Evolutionary conservation across 2,888 invertebrate genomes (phyloP).

Genomic region (Drosophila falleni): DNA sequence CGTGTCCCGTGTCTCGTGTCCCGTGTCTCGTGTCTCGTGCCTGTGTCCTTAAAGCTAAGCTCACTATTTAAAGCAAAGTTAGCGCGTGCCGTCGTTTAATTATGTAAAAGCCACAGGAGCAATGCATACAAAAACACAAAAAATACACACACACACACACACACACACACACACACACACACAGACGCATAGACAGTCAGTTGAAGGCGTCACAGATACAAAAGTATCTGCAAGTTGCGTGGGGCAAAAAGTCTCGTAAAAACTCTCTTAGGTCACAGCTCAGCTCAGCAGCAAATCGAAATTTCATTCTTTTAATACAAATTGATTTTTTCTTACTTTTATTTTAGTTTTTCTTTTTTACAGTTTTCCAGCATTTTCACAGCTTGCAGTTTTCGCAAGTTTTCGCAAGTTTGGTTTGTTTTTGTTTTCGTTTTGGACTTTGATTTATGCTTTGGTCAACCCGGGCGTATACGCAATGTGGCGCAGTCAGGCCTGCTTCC

Average conservation of each 20-base stretch:
- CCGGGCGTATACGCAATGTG: conserved; percentile 60
- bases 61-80: conserved; percentile 63
- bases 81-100: conserved; percentile 74
- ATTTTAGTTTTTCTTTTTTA: conserved; percentile 16
- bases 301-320: conserved; percentile 67
- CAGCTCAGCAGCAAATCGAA: conserved; percentile 59
- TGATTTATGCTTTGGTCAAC: conserved; percentile 40
- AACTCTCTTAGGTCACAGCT: conserved; percentile 31
- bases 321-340: conserved; percentile 68
- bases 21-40: conserved; percentile 2
- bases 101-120: conserved; percentile 76
- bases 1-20: background rate
- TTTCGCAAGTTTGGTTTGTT: conserved; percentile 25
- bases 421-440: conserved; percentile 32
- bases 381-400: conserved; percentile 21
- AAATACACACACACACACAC: conserved; percentile 8
- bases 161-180: conserved; percentile 17
- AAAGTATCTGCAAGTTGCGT: conserved; percentile 59
- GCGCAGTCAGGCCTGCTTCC: background rate
- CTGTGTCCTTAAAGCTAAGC: conserved; percentile 46
- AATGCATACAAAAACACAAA: conserved; percentile 42
- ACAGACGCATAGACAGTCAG: conserved; percentile 20
- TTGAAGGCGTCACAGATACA: conserved; percentile 48
- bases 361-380: conserved; percentile 34
- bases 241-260: conserved; percentile 18